Evolutionary conservation across 2,888 invertebrate species (phyloP).

Genomic region (Idaea dimidiata): DNA sequence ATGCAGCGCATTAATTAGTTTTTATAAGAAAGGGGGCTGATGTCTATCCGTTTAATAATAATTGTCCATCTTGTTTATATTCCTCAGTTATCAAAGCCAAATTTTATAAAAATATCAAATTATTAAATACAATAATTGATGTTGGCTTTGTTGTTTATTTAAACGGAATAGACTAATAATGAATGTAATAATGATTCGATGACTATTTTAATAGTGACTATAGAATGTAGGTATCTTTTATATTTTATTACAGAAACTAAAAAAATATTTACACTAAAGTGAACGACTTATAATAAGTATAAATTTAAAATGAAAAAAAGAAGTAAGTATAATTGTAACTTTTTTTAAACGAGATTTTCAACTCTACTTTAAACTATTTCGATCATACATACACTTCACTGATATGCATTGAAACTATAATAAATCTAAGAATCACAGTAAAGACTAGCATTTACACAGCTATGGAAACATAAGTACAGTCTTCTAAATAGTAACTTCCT

Average conservation of each 20-base stretch:
- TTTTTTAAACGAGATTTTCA: slow-evolving; percentile 9
- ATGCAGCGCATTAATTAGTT: too few relatives aligned
- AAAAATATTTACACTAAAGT: too few relatives aligned
- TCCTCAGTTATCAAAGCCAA: background rate
- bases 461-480: slow-evolving; percentile 31
- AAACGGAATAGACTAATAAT: slow-evolving; percentile 2
- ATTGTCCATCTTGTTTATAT: background rate
- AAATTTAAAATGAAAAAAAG: too few relatives aligned
- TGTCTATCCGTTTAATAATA: background rate
- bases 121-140: background rate
- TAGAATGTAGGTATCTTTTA: too few relatives aligned
- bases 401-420: slow-evolving; percentile 33
- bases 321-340: slow-evolving; percentile 5
- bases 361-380: slow-evolving; percentile 11
- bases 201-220: too few relatives aligned
- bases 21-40: background rate
- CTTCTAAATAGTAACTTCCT: slow-evolving; percentile 84
- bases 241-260: too few relatives aligned
- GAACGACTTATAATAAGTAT: too few relatives aligned
- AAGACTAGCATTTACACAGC: slow-evolving; percentile 59
- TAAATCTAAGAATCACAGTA: slow-evolving; percentile 65
- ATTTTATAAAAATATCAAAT: background rate
- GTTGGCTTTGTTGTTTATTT: background rate
- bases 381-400: slow-evolving; percentile 15
- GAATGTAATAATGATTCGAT: too few relatives aligned